Conservation (phyloP, 1,140 invertebrate genomes). For the Cylas formicarius region DNA sequence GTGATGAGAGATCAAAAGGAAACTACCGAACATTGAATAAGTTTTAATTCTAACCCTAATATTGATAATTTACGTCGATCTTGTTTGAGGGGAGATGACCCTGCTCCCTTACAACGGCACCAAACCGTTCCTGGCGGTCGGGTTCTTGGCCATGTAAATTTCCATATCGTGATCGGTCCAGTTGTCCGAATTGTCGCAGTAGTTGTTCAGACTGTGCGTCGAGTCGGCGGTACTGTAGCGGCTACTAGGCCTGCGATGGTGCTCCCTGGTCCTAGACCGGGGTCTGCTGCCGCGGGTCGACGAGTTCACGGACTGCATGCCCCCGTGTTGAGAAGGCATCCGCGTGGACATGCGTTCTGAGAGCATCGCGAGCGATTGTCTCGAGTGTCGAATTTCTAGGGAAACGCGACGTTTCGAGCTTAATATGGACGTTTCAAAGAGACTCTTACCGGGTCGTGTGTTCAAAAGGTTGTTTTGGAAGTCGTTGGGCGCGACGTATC, state of each 20-base stretch:
- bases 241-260: slow-evolving; percentile 50
- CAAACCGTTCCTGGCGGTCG: slow-evolving; percentile 73
- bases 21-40: too few relatives aligned
- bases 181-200: slow-evolving; percentile 80
- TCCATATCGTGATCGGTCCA: slow-evolving; percentile 96
- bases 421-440: background rate
- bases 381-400: slow-evolving; percentile 74
- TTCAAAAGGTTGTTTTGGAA: slow-evolving; percentile 69
- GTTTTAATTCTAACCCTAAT: too few relatives aligned
- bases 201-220: slow-evolving; percentile 74
- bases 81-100: too few relatives aligned
- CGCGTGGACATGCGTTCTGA: slow-evolving; percentile 70
- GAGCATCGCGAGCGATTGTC: slow-evolving; percentile 70
- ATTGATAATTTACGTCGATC: too few relatives aligned
- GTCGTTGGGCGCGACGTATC: slow-evolving; percentile 59
- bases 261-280: slow-evolving; percentile 52
- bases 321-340: slow-evolving; percentile 45
- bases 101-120: slow-evolving; percentile 61
- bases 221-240: slow-evolving; percentile 64
- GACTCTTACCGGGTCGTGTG: slow-evolving; percentile 61
- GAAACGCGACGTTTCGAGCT: slow-evolving; percentile 26
- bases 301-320: slow-evolving; percentile 48
- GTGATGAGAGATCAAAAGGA: too few relatives aligned
- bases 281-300: slow-evolving; percentile 61
- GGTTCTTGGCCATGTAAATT: slow-evolving; percentile 87